These are phyloP conservation scores for Mustela nigripes DNA, from an alignment of 2,113 vertebrate genomes.

Conservation along the genomic window DNA sequence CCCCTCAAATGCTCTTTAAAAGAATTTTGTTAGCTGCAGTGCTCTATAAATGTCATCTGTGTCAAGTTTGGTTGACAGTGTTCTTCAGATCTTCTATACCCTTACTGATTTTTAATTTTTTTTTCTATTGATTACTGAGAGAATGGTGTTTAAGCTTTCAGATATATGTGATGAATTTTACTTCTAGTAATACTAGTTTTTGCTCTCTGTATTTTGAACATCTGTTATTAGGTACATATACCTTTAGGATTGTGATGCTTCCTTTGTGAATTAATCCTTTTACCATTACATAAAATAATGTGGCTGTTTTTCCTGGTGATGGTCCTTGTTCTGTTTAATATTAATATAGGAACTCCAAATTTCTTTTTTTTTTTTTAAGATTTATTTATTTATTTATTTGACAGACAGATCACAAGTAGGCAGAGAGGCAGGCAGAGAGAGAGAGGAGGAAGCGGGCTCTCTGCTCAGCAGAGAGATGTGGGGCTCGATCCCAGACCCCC, in stretches of 20 bases:
- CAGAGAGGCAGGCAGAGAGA: no score
- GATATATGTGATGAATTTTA: background rate
- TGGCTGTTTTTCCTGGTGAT: background rate
- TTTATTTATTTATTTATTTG: no score
- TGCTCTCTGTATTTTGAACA: background rate
- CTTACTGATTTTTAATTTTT: background rate
- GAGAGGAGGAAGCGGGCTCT: no score
- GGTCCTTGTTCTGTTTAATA: background rate
- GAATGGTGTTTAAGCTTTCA: background rate
- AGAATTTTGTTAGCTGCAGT: background rate
- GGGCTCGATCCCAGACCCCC: no score
- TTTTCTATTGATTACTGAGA: background rate
- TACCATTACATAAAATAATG: background rate
- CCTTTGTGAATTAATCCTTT: background rate
- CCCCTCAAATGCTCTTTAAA: background rate
- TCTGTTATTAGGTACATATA: background rate
- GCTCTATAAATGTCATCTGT: background rate
- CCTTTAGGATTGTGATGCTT: background rate
- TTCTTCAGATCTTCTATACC: background rate
- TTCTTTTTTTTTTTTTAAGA: slow-evolving; percentile 28
- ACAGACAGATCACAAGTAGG: no score
- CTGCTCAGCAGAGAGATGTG: no score
- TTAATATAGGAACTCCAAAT: background rate
- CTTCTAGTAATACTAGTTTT: background rate
- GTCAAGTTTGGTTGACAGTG: background rate